Percentiles rank a stretch among this genome's conserved stretches.
Conservation (phyloP, 2,888 invertebrate genomes). For the Penaeus monodon region DNA sequence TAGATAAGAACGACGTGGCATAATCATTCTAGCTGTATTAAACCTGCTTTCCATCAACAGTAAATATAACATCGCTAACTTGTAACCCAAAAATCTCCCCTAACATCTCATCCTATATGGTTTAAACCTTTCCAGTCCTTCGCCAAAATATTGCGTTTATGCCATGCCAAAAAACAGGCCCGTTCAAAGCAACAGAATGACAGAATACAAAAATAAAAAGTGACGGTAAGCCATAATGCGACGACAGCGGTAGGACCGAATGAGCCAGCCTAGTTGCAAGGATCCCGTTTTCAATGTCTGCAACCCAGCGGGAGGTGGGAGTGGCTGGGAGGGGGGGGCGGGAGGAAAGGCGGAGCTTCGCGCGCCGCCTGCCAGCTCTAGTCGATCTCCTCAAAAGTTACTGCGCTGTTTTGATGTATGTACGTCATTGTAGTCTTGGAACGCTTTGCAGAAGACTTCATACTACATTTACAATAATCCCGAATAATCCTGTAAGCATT, state of each 20-base stretch:
- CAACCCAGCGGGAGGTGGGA: slow-evolving; percentile 51
- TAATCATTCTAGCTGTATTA: too few species aligned
- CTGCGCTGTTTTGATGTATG: too few species aligned
- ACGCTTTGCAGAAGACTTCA: too few species aligned
- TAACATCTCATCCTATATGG: too few species aligned
- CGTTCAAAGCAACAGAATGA: slow-evolving; percentile 27
- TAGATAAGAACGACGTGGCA: too few species aligned
- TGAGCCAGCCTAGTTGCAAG: slow-evolving; percentile 56
- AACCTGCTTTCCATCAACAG: too few species aligned
- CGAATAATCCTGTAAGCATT: too few species aligned
- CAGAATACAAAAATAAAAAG: slow-evolving; percentile 50
- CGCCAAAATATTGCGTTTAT: slow-evolving; percentile 27
- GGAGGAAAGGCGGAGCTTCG: slow-evolving; percentile 17
- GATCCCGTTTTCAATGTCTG: slow-evolving; percentile 60
- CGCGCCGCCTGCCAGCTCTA: slow-evolving; percentile 3
- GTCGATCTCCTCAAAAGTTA: neutral
- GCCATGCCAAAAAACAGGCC: slow-evolving; percentile 21
- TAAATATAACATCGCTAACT: too few species aligned
- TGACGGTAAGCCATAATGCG: slow-evolving; percentile 51
- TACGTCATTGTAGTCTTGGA: too few species aligned
- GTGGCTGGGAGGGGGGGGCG: slow-evolving; percentile 22
- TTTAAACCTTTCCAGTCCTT: slow-evolving; percentile 12
- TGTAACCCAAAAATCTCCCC: too few species aligned
- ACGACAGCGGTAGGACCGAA: slow-evolving; percentile 45
- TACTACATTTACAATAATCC: too few species aligned